Evolutionary conservation across 1,140 invertebrate species (phyloP).

Genomic region (Drosophila pseudoobscura): DNA sequence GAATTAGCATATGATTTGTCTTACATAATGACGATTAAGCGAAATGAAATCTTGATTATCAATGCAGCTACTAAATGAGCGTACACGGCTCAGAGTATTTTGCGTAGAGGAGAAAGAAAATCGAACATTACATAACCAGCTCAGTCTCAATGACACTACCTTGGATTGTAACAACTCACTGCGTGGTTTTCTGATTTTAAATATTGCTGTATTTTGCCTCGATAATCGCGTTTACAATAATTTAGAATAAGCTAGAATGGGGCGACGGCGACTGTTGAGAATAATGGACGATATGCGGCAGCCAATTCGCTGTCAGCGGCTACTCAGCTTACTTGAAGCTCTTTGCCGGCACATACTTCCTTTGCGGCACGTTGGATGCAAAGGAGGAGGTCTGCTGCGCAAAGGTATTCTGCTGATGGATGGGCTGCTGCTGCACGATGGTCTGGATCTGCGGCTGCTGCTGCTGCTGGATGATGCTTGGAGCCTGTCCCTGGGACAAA

Average conservation of each 20-base stretch:
- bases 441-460: constrained; percentile 42
- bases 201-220: constrained; percentile 51
- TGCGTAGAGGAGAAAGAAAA: background rate
- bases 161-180: background rate
- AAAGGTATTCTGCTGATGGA: constrained; percentile 18
- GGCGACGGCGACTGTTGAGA: constrained; percentile 18
- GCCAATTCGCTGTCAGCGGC: background rate
- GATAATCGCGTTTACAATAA: constrained; percentile 54
- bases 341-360: constrained; percentile 68
- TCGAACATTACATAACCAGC: constrained; percentile 13
- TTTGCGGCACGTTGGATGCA: constrained; percentile 27
- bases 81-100: background rate
- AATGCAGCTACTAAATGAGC: constrained; percentile 38
- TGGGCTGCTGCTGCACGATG: constrained; percentile 28
- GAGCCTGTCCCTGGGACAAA: constrained; percentile 38
- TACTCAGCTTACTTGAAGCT: constrained; percentile 47
- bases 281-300: constrained; percentile 27
- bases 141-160: background rate
- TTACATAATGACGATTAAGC: constrained; percentile 54
- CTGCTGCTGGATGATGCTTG: constrained; percentile 23
- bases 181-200: background rate
- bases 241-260: constrained; percentile 64
- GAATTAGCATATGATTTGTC: constrained; percentile 66
- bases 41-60: constrained; percentile 41
- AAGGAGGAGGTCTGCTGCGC: constrained; percentile 31